Conservation (phyloP, 2,797 vertebrate genomes). For the Oreochromis mossambicus region DNA sequence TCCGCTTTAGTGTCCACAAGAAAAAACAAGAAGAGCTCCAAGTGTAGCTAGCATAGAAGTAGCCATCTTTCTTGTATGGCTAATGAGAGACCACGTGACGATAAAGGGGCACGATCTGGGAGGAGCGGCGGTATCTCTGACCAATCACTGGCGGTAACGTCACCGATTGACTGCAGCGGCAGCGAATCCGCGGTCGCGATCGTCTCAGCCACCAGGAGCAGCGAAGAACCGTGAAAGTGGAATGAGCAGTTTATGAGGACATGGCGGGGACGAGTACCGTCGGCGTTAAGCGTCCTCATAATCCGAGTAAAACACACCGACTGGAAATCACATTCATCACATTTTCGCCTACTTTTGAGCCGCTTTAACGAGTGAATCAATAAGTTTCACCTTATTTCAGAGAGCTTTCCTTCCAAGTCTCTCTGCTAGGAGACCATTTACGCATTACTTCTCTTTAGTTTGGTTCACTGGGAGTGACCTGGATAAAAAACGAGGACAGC, state of each 20-base stretch:
- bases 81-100: background rate
- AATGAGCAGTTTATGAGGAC: constrained; percentile 4
- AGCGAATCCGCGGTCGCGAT: background rate
- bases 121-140: rapidly evolving
- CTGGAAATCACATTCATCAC: background rate
- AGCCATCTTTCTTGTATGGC: background rate
- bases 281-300: background rate
- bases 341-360: background rate
- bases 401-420: rapidly evolving
- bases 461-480: rapidly evolving
- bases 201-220: background rate
- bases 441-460: background rate
- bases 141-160: background rate
- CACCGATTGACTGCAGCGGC: rapidly evolving
- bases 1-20: background rate
- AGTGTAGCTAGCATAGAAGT: background rate
- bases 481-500: background rate
- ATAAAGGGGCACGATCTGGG: rapidly evolving
- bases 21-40: background rate
- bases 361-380: background rate
- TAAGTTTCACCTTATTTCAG: background rate
- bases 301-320: rapidly evolving
- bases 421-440: background rate
- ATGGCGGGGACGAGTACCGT: background rate
- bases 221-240: background rate